Evolutionary conservation across 2,888 invertebrate species (phyloP).

Genomic region (Ennomos fuscantarius): DNA sequence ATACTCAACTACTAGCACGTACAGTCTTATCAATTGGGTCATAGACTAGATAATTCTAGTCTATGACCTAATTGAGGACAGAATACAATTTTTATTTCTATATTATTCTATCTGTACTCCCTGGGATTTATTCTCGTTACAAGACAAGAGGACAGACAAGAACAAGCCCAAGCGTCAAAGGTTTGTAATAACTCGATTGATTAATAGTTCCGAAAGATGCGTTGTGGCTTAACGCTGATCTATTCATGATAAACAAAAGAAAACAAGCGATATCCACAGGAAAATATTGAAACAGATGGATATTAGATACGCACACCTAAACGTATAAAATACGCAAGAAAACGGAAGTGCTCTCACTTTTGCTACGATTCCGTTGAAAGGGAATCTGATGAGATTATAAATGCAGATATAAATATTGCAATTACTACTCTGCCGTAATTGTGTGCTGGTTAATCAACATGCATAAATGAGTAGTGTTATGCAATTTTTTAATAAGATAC

Average conservation of each 20-base stretch:
- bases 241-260: not conserved
- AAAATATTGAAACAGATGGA: conserved; percentile 24
- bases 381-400: conserved; percentile 62
- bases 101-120: too few species aligned
- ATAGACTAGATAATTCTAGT: too few species aligned
- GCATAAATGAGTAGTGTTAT: conserved; percentile 7
- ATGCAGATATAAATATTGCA: conserved; percentile 46
- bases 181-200: too few species aligned
- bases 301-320: not conserved
- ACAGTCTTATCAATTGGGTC: too few species aligned
- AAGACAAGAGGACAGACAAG: too few species aligned
- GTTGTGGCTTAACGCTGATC: not conserved
- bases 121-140: too few species aligned
- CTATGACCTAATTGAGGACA: too few species aligned
- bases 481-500: not conserved
- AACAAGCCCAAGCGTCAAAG: too few species aligned
- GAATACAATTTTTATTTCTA: too few species aligned
- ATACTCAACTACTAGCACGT: too few species aligned
- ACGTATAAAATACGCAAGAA: not conserved
- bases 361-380: conserved; percentile 60
- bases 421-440: conserved; percentile 34
- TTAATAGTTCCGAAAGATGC: conserved; percentile 1
- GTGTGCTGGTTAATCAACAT: conserved; percentile 9
- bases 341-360: conserved; percentile 61
- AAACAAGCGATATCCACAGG: not conserved